Conservation (phyloP, 2,888 invertebrate species). For the Pharmacophagus antenor region DNA sequence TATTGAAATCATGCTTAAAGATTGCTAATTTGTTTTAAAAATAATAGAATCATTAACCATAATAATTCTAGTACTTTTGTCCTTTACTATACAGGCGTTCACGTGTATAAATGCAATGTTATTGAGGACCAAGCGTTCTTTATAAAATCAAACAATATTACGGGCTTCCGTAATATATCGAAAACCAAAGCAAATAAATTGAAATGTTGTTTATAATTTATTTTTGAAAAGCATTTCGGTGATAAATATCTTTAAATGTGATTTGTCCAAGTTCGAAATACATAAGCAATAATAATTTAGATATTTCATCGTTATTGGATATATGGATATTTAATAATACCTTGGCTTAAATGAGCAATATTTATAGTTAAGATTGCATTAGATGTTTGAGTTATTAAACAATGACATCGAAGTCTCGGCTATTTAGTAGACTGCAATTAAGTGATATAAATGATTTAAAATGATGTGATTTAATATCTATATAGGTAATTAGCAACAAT, state of each 20-base stretch:
- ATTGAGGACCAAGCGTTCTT: conserved; percentile 16
- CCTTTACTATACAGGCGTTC: conserved; percentile 1
- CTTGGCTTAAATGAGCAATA: conserved; percentile 15
- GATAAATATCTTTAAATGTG: conserved; percentile 45
- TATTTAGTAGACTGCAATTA: conserved; percentile 64
- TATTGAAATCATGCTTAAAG: neutral
- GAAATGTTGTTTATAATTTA: conserved; percentile 15
- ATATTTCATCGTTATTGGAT: conserved; percentile 34
- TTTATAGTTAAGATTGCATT: neutral
- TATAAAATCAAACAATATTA: neutral
- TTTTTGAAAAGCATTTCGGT: conserved; percentile 41
- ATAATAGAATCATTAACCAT: neutral
- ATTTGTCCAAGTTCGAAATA: conserved; percentile 67
- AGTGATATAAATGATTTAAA: conserved; percentile 6
- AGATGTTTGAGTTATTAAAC: neutral
- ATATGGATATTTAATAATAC: conserved; percentile 42
- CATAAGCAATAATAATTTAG: conserved; percentile 47
- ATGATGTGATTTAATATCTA: neutral
- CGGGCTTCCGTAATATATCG: neutral
- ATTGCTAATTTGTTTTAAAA: neutral
- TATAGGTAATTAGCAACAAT: neutral
- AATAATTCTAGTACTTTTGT: neutral
- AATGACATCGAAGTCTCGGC: conserved; percentile 40
- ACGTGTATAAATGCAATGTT: neutral
- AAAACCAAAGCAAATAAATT: neutral